Evolutionary conservation across 2,113 vertebrate genomes (phyloP).

Genomic region (Terrapene triunguis): DNA sequence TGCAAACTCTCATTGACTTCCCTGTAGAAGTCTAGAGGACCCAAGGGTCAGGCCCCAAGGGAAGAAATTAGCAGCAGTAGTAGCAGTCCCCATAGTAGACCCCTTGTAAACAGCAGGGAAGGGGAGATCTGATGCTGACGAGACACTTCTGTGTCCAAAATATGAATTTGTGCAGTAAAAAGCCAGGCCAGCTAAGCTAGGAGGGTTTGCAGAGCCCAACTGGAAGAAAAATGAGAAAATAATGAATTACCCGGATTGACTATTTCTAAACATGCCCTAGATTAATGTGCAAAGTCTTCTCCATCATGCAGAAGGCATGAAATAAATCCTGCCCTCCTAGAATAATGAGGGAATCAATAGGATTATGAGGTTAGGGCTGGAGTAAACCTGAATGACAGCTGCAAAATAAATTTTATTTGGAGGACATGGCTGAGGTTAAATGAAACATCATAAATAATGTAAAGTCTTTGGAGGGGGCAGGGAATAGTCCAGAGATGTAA

Average conservation of each 20-base stretch:
- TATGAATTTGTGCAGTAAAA: not conserved
- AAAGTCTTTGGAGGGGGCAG: conserved; percentile 61
- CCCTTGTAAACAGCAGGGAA: not conserved
- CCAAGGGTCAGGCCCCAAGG: not conserved
- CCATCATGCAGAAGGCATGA: conserved; percentile 60
- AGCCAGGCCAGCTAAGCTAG: not conserved
- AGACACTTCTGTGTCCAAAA: not conserved
- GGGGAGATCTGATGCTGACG: not conserved
- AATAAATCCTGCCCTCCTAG: conserved; percentile 42
- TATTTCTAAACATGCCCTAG: conserved; percentile 40
- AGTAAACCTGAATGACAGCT: conserved; percentile 82
- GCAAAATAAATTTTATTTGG: conserved; percentile 83
- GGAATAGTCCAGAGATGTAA: conserved; percentile 44
- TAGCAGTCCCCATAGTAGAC: not conserved
- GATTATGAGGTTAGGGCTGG: conserved; percentile 81
- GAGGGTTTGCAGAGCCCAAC: not conserved
- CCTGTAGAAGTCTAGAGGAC: not conserved
- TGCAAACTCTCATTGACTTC: not conserved
- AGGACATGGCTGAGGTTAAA: conserved; percentile 80
- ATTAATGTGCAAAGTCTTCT: conserved; percentile 71
- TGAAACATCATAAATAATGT: conserved; percentile 81
- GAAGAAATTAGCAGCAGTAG: not conserved
- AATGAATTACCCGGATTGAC: conserved; percentile 40
- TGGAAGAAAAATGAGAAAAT: conserved; percentile 49
- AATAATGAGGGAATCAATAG: conserved; percentile 81